These are phyloP conservation scores for Prinia subflava DNA, from an alignment of 2,113 vertebrate species.

Conservation along the genomic window DNA sequence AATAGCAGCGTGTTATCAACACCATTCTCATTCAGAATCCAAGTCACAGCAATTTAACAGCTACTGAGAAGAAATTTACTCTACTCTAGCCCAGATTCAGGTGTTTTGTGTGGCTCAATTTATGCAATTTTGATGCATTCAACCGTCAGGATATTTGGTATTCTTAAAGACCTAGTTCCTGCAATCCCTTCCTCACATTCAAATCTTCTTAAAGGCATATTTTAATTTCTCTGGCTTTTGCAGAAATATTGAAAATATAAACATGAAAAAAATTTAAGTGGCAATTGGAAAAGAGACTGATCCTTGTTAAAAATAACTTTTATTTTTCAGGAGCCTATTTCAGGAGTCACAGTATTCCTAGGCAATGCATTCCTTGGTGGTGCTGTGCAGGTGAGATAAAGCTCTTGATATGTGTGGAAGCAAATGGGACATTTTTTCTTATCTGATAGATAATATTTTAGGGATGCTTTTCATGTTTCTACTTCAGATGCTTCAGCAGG, in stretches of 20 bases:
- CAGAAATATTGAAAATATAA: background rate
- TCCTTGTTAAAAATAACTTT: background rate
- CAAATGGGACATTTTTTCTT: background rate
- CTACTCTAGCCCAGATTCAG: background rate
- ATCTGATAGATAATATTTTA: background rate
- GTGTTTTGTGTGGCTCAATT: background rate
- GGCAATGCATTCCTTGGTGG: background rate
- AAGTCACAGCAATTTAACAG: background rate
- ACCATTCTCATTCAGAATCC: background rate
- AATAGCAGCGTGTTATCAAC: background rate
- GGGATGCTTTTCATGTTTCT: background rate
- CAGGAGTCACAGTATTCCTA: background rate
- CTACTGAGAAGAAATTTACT: background rate
- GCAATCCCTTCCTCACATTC: background rate
- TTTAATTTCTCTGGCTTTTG: background rate
- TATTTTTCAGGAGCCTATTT: background rate
- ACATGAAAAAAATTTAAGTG: background rate
- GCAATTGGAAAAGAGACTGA: background rate
- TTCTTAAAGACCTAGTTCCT: background rate
- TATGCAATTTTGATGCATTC: background rate
- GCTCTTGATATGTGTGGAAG: background rate
- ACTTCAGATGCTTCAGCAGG: background rate
- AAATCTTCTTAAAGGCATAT: background rate
- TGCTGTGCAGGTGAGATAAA: background rate
- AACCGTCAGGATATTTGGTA: background rate